Evolutionary conservation across 2,113 vertebrate genomes (phyloP), one percentile per base, ranked within the genome.

Genomic region (Carassius gibelio): DNA sequence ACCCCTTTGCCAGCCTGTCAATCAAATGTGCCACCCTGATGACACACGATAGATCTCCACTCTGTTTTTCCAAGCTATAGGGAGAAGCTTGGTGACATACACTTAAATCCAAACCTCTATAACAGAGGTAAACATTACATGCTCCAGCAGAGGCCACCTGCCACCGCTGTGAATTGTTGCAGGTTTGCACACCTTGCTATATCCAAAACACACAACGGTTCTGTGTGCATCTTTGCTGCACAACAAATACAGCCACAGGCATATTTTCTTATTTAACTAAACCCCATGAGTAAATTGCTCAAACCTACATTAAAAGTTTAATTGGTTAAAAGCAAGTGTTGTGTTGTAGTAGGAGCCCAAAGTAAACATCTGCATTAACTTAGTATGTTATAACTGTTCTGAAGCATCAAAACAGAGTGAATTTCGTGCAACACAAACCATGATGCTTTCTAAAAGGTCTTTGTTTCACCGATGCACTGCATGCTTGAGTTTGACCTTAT

Each of bases 51-150:
- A 72, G 68, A 62, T 68, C 64, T 59, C 17, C 68, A 11, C 23
- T 26, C 80, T 48, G 48, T 75, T 57, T 64, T 42, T 52, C 26
- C 11, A 45, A 48, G 38, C 61, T 66, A 82, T n/a, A 42, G 55
- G 45, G 17, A 69, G 66, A 76, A 76, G 85, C 64, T 87, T 69
- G 38, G 59, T 59, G 75, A 62, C 38, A 45, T 61, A 75, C 21
- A 42, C 66, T 57, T 84, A 38, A 79, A 79, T 52, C 38, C 82
- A 80, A 85, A 79, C 64, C 15, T 34, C 6, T 14, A 57, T 42
- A 76, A 55, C 59, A 72, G n/a, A n/a, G n/a, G n/a, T 23, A 82
- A 88, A 85, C 72, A 85, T 83, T 79, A 61, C 87, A 81, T 77
- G 84, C 83, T 85, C 75, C 79, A 74, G 64, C 17, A 38, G 64